Evolutionary conservation across 2,797 vertebrate genomes (phyloP).

Genomic region (Sarcophilus harrisii): DNA sequence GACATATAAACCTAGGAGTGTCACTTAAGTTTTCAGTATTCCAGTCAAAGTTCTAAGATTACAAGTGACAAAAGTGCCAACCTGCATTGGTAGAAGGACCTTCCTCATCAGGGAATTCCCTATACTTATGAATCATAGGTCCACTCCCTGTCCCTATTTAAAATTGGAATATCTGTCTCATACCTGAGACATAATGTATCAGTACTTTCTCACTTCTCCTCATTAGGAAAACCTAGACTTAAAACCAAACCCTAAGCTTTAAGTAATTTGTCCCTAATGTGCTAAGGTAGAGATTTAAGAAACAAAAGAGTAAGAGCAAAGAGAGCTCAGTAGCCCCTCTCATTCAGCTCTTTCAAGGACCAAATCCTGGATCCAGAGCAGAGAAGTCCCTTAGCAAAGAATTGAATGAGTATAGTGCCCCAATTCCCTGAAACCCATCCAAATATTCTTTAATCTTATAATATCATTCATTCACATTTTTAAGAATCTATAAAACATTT

Average conservation of each 20-base stretch:
- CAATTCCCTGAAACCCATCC: neutral
- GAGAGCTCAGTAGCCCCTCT: neutral
- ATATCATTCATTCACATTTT: neutral
- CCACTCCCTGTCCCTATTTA: neutral
- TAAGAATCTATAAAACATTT: neutral
- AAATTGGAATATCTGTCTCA: neutral
- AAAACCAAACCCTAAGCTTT: neutral
- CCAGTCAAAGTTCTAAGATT: neutral
- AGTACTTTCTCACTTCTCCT: neutral
- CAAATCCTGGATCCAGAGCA: neutral
- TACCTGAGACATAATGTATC: neutral
- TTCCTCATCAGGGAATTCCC: neutral
- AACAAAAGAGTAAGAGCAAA: neutral
- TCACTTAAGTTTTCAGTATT: neutral
- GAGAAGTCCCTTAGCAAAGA: neutral
- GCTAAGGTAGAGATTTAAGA: neutral
- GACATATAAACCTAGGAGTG: neutral
- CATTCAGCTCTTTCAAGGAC: neutral
- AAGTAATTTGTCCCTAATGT: neutral
- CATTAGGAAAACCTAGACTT: neutral
- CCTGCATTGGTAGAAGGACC: neutral
- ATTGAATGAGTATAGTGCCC: neutral
- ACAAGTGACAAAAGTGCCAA: neutral
- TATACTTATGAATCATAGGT: neutral
- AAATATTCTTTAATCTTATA: neutral